A percentile compares a stretch with the other conserved stretches of the same genome.
Conservation (phyloP, 1,140 invertebrate genomes). For the Bombus cullumanus region DNA sequence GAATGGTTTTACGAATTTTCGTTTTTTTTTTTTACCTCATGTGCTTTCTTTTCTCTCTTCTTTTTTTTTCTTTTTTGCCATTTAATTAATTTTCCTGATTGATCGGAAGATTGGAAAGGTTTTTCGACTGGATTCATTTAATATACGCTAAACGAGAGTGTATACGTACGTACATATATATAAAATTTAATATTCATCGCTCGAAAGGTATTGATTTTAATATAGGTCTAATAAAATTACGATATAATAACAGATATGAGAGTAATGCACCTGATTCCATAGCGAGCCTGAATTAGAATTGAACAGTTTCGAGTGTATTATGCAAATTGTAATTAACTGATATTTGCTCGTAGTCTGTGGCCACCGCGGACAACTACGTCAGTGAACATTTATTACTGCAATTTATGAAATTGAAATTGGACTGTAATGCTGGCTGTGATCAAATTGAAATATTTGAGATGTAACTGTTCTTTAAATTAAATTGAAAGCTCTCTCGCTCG, state of each 20-base stretch:
- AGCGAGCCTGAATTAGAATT: slow-evolving; percentile 29
- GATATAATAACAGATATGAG: slow-evolving; percentile 19
- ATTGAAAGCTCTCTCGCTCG: neutral
- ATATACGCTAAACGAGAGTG: neutral
- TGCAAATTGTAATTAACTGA: slow-evolving; percentile 52
- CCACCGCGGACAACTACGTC: neutral
- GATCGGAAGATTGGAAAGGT: neutral
- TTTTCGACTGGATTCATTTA: neutral
- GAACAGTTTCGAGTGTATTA: slow-evolving; percentile 44
- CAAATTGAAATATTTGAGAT: slow-evolving; percentile 21
- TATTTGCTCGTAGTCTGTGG: slow-evolving; percentile 17
- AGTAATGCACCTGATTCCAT: slow-evolving; percentile 2
- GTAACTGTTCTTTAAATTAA: slow-evolving; percentile 23
- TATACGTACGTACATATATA: neutral
- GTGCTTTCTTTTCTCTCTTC: too few species aligned
- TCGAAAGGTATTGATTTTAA: slow-evolving; percentile 11
- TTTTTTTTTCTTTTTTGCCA: neutral
- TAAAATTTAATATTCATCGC: slow-evolving; percentile 7
- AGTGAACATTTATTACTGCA: slow-evolving; percentile 13
- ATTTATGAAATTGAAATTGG: slow-evolving; percentile 41
- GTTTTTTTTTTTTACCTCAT: neutral
- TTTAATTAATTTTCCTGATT: neutral
- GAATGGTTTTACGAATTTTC: neutral
- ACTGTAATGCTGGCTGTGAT: slow-evolving; percentile 3
- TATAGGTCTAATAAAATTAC: slow-evolving; percentile 6